Base-by-base conservation (phyloP, 2,113 vertebrate species). In the Corythaixoides concolor region DNA sequence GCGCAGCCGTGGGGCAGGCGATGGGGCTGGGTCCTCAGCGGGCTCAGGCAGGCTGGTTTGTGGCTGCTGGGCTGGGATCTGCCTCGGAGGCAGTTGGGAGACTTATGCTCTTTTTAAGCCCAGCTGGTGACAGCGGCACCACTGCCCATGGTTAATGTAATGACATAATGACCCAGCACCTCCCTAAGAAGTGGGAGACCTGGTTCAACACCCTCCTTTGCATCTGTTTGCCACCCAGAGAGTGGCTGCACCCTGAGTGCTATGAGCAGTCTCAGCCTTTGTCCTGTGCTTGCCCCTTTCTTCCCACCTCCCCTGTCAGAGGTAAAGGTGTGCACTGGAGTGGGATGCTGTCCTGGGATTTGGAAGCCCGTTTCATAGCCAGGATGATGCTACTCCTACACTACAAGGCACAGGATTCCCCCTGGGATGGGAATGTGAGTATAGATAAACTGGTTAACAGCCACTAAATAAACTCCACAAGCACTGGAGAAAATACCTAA, bases 1-100 rank as follows among this genome's bases (percentile, higher is more conserved):
- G 41, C 4, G 3, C 56, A 66, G 69, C 60, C 0, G 0, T 21
- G 20, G 63, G n/a, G 37, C 53, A 78, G 35, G 13, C 2, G 0
- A 10, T 55, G 19, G 50, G 70, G 8, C 35, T 49, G 30, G 19
- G 19, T 73, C 12, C 15, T 82, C 35, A 9, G 5, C 26, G 24
- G 20, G 3, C 33, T 84, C 11, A 3, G 39, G 28, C 41, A 35
- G 30, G 47, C 66, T 75, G 43, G 6, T 37, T 55, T 33, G 27
- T 47, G 60, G 56, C 67, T 80, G 60, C 55, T 62, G 39, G 21
- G 11, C 35, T 66, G 55, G 11, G 17, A 59, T 77, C 63, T 66
- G 80, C 77, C 32, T 74, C 19, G 6, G 33, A 69, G 53, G 28
- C 45, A 66, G 13, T 11, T 67, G 35, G 15, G 21, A 87, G 15